These are phyloP conservation scores for Darevskia mixta DNA, from an alignment of 2,797 vertebrate species.

Conservation along the genomic window DNA sequence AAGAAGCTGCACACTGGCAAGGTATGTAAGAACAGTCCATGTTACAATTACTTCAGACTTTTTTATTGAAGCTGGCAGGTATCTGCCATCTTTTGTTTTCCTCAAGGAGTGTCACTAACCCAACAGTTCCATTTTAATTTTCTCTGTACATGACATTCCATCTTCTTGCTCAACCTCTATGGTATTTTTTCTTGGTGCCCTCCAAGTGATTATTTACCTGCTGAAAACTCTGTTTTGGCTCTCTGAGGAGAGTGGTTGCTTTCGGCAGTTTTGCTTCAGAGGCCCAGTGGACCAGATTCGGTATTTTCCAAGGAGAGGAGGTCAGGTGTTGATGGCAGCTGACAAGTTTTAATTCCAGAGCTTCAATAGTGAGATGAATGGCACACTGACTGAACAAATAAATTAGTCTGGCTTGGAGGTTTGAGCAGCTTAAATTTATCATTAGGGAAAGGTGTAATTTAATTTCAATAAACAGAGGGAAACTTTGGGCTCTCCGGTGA, in stretches of 20 bases:
- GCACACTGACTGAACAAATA: conserved; percentile 68
- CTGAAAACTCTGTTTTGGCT: conserved; percentile 70
- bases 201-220: conserved; percentile 70
- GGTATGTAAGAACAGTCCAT: background rate
- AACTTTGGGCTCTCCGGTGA: conserved; percentile 52
- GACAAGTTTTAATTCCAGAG: conserved; percentile 77
- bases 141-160: conserved; percentile 33
- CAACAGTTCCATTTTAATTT: conserved; percentile 61
- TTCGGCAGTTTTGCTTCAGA: conserved; percentile 56
- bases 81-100: conserved; percentile 47
- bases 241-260: conserved; percentile 50
- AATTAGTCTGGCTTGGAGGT: conserved; percentile 64
- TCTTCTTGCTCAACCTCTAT: conserved; percentile 53
- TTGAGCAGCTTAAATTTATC: conserved; percentile 56
- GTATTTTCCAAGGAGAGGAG: conserved; percentile 72
- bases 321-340: conserved; percentile 68
- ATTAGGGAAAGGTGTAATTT: conserved; percentile 69
- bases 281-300: conserved; percentile 54
- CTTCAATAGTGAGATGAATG: conserved; percentile 68
- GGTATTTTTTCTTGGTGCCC: conserved; percentile 52
- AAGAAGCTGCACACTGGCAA: background rate
- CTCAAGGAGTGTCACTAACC: conserved; percentile 40
- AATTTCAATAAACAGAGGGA: conserved; percentile 65
- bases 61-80: conserved; percentile 31
- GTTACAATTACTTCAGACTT: conserved; percentile 38